Evolutionary conservation across 2,113 vertebrate genomes (phyloP).

Genomic region (Merops nubicus): DNA sequence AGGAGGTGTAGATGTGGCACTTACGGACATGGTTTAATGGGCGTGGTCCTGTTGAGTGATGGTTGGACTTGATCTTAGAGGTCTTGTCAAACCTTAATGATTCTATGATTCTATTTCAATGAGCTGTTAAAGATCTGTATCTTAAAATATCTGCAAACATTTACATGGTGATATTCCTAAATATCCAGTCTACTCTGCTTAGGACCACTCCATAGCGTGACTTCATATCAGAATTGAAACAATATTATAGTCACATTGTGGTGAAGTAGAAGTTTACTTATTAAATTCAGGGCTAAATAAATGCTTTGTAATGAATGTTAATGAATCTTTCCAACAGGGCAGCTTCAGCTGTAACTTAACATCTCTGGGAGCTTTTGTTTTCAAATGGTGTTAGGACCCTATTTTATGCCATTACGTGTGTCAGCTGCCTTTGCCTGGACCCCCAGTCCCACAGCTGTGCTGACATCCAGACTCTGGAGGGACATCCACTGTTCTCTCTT

Average conservation of each 20-base stretch:
- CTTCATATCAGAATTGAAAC: not conserved
- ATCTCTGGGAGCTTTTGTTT: not conserved
- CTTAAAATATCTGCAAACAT: not conserved
- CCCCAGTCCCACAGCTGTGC: fast-evolving
- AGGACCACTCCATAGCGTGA: not conserved
- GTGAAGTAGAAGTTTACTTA: not conserved
- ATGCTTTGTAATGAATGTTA: not conserved
- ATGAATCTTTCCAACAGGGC: not conserved
- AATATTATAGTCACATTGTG: not conserved
- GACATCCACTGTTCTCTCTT: not conserved
- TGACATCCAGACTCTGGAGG: not conserved
- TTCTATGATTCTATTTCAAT: not conserved
- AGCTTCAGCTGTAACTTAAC: not conserved
- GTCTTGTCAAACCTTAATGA: no score
- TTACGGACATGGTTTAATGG: no score
- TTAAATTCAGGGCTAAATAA: not conserved
- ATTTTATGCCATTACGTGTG: not conserved
- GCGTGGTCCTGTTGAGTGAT: no score
- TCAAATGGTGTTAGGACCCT: not conserved
- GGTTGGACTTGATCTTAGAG: no score
- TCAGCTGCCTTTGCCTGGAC: not conserved
- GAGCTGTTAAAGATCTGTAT: fast-evolving
- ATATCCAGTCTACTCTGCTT: not conserved
- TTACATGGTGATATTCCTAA: not conserved
- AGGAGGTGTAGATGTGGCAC: no score